Percentiles rank a stretch among this genome's conserved stretches.
These are phyloP conservation scores for Zaprionus vittiger DNA, from an alignment of 1,140 invertebrate genomes.

Conservation along the genomic window DNA sequence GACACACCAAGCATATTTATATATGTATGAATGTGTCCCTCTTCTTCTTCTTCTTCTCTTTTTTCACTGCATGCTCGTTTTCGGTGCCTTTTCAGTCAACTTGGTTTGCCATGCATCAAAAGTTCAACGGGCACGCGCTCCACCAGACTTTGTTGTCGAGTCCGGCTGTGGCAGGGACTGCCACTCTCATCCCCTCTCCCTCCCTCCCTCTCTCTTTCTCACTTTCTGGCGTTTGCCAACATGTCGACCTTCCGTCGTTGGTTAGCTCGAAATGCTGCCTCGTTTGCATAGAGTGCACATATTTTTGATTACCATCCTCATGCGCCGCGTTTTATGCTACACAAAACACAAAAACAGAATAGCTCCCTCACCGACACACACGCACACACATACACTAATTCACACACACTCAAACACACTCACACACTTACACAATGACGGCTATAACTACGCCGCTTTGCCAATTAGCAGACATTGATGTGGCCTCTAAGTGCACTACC, in stretches of 20 bases:
- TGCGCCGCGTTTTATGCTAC: conserved; percentile 62
- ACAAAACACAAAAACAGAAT: conserved; percentile 47
- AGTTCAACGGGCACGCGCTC: conserved; percentile 74
- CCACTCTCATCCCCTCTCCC: too few species aligned
- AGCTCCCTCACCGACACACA: conserved; percentile 1
- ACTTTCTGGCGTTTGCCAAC: conserved; percentile 4
- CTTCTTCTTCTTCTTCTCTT: background rate
- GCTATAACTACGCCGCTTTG: conserved; percentile 23
- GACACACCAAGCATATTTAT: background rate
- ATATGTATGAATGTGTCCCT: background rate
- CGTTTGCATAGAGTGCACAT: conserved; percentile 46
- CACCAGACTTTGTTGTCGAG: conserved; percentile 57
- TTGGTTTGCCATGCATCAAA: conserved; percentile 70
- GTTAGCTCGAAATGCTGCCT: conserved; percentile 30
- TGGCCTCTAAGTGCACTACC: conserved; percentile 38
- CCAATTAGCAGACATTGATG: conserved; percentile 62
- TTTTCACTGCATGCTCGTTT: conserved; percentile 5
- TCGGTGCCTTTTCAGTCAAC: conserved; percentile 64
- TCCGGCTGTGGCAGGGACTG: background rate
- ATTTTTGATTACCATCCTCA: conserved; percentile 56
- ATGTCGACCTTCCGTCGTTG: conserved; percentile 26
- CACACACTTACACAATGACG: conserved; percentile 1
- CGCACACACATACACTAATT: background rate
- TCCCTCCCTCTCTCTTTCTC: background rate
- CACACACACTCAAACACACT: conserved; percentile 21